These are phyloP conservation scores for Lerema accius DNA, from an alignment of 1,140 invertebrate species.

Conservation along the genomic window DNA sequence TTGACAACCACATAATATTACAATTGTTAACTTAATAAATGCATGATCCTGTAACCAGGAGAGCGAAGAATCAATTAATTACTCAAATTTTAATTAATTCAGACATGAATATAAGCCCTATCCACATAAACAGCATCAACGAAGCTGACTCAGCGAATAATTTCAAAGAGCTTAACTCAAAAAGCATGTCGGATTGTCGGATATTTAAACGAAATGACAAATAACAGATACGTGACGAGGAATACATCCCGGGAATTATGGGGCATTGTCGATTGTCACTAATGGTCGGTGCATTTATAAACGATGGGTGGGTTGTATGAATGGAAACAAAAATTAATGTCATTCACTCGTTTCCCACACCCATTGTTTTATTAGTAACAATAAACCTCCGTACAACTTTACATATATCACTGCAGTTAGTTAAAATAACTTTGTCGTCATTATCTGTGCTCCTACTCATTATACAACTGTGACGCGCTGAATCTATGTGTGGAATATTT, in stretches of 20 bases:
- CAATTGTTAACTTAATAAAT: too few species aligned
- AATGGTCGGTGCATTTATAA: slow-evolving; percentile 8
- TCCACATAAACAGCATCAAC: slow-evolving; percentile 7
- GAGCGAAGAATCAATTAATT: slow-evolving; percentile 1
- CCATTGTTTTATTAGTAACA: slow-evolving; percentile 1
- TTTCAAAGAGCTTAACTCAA: slow-evolving; percentile 14
- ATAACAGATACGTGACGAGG: slow-evolving; percentile 19
- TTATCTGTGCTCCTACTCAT: too few species aligned
- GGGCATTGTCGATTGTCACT: slow-evolving; percentile 1
- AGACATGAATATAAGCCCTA: neutral
- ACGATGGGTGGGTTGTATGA: neutral
- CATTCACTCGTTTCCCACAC: neutral
- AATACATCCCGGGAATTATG: slow-evolving; percentile 12
- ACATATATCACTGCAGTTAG: neutral
- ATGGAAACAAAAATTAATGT: neutral
- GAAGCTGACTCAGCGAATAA: slow-evolving; percentile 21
- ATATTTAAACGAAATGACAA: slow-evolving; percentile 25
- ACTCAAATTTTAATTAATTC: neutral
- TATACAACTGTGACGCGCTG: too few species aligned
- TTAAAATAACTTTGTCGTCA: neutral
- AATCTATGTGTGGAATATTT: too few species aligned
- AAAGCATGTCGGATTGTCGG: slow-evolving; percentile 5
- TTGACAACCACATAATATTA: too few species aligned
- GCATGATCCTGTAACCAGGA: too few species aligned
- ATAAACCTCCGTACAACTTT: neutral